A percentile compares a stretch with the other conserved stretches of the same genome.
phyloP scores from a whole-genome alignment of 2,888 invertebrate genomes.

The Galerucella pusilla region DNA sequence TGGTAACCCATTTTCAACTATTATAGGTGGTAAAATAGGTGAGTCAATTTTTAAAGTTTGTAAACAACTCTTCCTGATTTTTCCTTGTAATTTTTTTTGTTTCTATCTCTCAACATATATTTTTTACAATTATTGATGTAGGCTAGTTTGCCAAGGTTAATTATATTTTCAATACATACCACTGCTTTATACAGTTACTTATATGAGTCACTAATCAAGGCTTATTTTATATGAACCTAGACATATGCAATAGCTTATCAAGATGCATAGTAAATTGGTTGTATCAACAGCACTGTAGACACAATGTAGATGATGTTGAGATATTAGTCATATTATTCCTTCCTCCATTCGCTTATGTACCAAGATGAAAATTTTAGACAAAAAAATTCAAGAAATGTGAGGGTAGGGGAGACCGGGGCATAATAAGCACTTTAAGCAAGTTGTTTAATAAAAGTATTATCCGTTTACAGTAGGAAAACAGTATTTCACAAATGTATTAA shows the following conservation, averaged over 20 bases:
- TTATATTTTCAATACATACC: conserved; percentile 14
- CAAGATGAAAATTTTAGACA: no score
- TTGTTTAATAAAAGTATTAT: no score
- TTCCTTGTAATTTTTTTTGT: background rate
- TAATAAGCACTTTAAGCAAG: no score
- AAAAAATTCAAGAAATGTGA: background rate
- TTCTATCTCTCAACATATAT: background rate
- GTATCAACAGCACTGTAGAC: background rate
- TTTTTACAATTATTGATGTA: conserved; percentile 10
- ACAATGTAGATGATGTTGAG: no score
- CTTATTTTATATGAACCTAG: conserved; percentile 9
- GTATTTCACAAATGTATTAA: no score
- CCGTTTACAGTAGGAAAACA: no score
- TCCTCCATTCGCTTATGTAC: no score
- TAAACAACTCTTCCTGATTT: background rate
- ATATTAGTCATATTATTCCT: background rate
- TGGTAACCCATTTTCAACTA: conserved; percentile 90
- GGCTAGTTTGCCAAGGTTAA: conserved; percentile 26
- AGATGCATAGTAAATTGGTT: background rate
- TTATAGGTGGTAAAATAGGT: conserved; percentile 93
- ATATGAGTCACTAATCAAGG: conserved; percentile 9
- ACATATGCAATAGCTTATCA: conserved; percentile 10
- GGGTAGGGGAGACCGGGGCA: no score
- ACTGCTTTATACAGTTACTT: background rate
- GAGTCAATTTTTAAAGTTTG: conserved; percentile 55